These are phyloP conservation scores for Thelaira solivaga DNA, from an alignment of 2,888 invertebrate genomes.

Conservation along the genomic window DNA sequence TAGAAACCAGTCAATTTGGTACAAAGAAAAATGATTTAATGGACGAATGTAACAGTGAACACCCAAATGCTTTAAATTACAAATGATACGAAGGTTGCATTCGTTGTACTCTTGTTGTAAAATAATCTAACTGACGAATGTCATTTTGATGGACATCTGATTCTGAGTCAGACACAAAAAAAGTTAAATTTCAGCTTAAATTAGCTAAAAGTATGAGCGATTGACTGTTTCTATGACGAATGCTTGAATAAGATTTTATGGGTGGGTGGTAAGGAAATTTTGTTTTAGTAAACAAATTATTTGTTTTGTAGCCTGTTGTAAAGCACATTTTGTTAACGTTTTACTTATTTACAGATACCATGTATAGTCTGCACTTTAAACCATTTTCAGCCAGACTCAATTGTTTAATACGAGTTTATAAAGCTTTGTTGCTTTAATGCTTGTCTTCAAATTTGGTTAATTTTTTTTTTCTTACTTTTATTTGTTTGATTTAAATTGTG, in stretches of 20 bases:
- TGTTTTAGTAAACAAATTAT: slow-evolving; percentile 14
- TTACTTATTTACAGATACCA: neutral
- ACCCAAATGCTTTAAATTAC: neutral
- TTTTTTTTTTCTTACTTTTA: slow-evolving; percentile 52
- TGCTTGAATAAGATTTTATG: neutral
- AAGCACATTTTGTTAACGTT: slow-evolving; percentile 2
- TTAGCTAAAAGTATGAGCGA: slow-evolving; percentile 8
- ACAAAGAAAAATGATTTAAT: slow-evolving; percentile 41
- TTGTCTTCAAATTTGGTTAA: slow-evolving; percentile 11
- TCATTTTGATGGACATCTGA: slow-evolving; percentile 52
- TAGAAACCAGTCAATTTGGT: neutral
- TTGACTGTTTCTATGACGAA: neutral
- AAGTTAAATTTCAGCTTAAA: slow-evolving; percentile 26
- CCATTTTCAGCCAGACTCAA: slow-evolving; percentile 14
- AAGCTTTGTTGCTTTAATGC: slow-evolving; percentile 1
- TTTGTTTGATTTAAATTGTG: slow-evolving; percentile 47
- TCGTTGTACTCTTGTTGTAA: neutral
- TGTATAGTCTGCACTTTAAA: slow-evolving; percentile 1
- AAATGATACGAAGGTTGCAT: slow-evolving; percentile 27
- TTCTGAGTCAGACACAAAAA: slow-evolving; percentile 25
- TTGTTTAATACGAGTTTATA: slow-evolving; percentile 6
- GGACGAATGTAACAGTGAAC: neutral
- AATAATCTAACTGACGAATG: slow-evolving; percentile 30
- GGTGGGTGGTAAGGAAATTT: slow-evolving; percentile 25
- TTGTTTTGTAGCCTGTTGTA: slow-evolving; percentile 16